phyloP scores from a whole-genome alignment of 2,888 invertebrate species.

The Lordiphosa fenestrarum region DNA sequence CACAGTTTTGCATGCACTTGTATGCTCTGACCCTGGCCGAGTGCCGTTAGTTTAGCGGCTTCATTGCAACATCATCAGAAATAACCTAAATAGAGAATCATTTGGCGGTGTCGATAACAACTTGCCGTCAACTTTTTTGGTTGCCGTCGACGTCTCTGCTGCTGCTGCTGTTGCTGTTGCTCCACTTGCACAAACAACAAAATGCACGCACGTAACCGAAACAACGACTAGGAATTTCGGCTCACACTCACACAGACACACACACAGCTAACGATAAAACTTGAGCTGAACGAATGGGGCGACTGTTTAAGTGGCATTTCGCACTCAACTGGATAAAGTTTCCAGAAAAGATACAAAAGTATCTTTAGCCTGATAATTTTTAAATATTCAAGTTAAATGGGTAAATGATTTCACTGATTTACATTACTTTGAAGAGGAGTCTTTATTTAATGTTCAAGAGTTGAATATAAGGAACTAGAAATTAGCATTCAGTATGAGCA shows the following conservation, averaged over 20 bases:
- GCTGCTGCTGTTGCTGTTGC: slow-evolving; percentile 17
- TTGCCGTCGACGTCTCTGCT: slow-evolving; percentile 6
- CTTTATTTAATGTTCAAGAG: no score
- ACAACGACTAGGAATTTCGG: slow-evolving; percentile 33
- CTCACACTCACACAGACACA: slow-evolving; percentile 19
- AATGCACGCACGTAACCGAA: slow-evolving; percentile 29
- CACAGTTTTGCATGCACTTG: background rate
- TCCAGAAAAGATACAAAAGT: no score
- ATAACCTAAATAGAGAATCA: slow-evolving; percentile 5
- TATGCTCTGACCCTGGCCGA: slow-evolving; percentile 4
- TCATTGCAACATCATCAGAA: no score
- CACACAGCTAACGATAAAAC: slow-evolving; percentile 34
- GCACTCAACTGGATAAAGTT: no score
- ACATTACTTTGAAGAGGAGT: no score
- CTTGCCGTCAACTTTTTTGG: background rate
- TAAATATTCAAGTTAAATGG: no score
- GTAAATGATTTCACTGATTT: no score
- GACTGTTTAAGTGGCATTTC: no score
- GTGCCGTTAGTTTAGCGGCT: slow-evolving; percentile 1
- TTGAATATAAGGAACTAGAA: no score
- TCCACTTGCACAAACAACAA: slow-evolving; percentile 56
- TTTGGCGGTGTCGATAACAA: background rate
- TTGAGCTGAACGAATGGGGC: slow-evolving; percentile 5
- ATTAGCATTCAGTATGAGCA: no score
- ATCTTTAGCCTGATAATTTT: no score